A percentile compares a stretch with the other conserved stretches of the same genome.
phyloP scores from a whole-genome alignment of 2,113 vertebrate species.

The Centropristis striata region DNA sequence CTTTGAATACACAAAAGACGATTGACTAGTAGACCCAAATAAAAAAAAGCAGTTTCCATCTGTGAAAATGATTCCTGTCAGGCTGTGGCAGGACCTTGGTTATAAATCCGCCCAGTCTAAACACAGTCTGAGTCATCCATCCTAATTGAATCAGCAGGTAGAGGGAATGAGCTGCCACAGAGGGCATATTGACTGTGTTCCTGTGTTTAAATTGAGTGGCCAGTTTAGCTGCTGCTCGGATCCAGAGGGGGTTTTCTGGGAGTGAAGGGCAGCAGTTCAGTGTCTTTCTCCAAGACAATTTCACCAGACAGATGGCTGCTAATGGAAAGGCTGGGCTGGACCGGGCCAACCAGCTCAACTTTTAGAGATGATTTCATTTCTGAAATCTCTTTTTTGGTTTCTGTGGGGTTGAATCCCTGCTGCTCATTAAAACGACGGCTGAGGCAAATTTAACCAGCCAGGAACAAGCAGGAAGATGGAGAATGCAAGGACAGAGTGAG shows the following conservation, averaged over 20 bases:
- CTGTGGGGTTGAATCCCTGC: background rate
- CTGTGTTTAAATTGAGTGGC: slow-evolving; percentile 54
- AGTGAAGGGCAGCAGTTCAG: slow-evolving; percentile 35
- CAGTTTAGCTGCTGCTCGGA: slow-evolving; percentile 35
- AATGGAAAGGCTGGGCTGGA: slow-evolving; percentile 7
- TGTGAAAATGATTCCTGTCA: slow-evolving; percentile 28
- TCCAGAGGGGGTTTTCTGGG: slow-evolving; percentile 31
- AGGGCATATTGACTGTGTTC: slow-evolving; percentile 43
- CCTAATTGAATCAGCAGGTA: slow-evolving; percentile 67
- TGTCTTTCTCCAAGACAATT: slow-evolving; percentile 18
- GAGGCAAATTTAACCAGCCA: slow-evolving; percentile 1
- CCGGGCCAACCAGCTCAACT: background rate
- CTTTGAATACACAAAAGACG: background rate
- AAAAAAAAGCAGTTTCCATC: slow-evolving; percentile 10
- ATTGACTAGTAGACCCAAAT: background rate
- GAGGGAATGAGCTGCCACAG: slow-evolving; percentile 56
- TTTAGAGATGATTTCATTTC: slow-evolving; percentile 26
- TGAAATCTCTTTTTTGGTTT: background rate
- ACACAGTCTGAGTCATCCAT: slow-evolving; percentile 58
- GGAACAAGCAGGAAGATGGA: background rate
- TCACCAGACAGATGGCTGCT: slow-evolving; percentile 37
- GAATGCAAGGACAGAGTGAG: background rate
- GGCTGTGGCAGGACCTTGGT: slow-evolving; percentile 32
- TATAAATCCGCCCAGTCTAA: slow-evolving; percentile 57
- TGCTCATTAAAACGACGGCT: background rate